Conservation (phyloP, 2,113 vertebrate genomes). For the Caretta caretta region DNA sequence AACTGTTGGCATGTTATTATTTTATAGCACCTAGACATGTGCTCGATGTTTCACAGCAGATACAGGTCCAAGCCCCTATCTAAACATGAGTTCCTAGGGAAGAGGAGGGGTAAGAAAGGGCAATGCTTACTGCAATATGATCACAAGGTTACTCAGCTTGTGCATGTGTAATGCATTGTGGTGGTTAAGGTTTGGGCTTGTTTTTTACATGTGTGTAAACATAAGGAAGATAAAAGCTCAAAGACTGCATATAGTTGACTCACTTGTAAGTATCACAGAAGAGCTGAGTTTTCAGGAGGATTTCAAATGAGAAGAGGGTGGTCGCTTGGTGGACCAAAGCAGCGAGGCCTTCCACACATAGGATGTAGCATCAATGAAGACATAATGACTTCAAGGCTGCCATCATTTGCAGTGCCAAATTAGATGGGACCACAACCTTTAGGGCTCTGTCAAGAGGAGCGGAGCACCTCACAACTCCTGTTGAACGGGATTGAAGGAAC, state of each 20-base stretch:
- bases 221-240: neutral
- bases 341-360: neutral
- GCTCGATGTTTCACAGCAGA: rapidly evolving
- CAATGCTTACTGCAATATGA: neutral
- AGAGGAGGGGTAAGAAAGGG: neutral
- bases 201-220: neutral
- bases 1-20: neutral
- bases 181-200: neutral
- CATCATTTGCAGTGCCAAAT: neutral
- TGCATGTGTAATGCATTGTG: neutral
- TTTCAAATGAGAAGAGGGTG: neutral
- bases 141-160: neutral
- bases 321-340: neutral
- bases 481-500: neutral
- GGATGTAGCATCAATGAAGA: neutral
- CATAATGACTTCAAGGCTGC: neutral
- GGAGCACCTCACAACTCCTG: neutral
- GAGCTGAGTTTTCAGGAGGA: neutral
- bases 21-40: rapidly evolving
- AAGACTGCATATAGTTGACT: neutral
- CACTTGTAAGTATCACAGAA: neutral
- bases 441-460: neutral
- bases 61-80: neutral
- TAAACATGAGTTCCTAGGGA: neutral
- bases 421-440: neutral